These are phyloP conservation scores for Danio tinwini DNA, from an alignment of 2,797 vertebrate species.

Conservation along the genomic window DNA sequence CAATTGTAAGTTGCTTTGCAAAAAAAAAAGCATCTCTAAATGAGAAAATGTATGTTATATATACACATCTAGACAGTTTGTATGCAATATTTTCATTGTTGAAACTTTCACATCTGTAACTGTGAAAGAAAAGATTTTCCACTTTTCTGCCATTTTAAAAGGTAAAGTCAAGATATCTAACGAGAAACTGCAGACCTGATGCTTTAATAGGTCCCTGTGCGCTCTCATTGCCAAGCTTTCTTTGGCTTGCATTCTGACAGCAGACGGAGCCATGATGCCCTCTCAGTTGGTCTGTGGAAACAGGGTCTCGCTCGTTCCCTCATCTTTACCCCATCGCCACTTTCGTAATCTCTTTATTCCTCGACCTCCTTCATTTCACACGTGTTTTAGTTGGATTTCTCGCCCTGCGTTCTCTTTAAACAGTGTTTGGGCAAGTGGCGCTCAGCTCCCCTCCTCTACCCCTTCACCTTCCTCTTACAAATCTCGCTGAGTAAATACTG, in stretches of 20 bases:
- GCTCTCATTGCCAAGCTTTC: slow-evolving; percentile 4
- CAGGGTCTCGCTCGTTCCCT: neutral
- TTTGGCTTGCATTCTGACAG: slow-evolving; percentile 20
- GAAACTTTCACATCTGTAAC: neutral
- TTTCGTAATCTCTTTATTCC: slow-evolving; percentile 49
- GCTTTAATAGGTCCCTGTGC: slow-evolving; percentile 17
- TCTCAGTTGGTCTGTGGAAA: slow-evolving; percentile 12
- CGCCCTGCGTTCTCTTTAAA: slow-evolving; percentile 36
- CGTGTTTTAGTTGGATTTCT: slow-evolving; percentile 52
- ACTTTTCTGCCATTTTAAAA: neutral
- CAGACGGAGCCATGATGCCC: slow-evolving; percentile 10
- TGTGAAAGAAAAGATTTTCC: slow-evolving; percentile 11
- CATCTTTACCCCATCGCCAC: neutral
- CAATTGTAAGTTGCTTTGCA: too few species aligned
- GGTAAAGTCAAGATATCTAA: slow-evolving; percentile 7
- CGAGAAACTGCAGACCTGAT: neutral
- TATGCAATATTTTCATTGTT: too few species aligned
- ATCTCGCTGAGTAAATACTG: slow-evolving; percentile 54
- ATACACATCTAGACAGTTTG: too few species aligned
- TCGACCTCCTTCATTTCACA: slow-evolving; percentile 43
- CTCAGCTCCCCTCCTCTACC: slow-evolving; percentile 31
- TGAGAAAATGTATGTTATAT: too few species aligned
- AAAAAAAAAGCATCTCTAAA: too few species aligned
- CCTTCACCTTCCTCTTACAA: slow-evolving; percentile 56
- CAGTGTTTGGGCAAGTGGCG: slow-evolving; percentile 37